phyloP scores from a whole-genome alignment of 2,888 invertebrate species.

The Phragmatobia fuliginosa region DNA sequence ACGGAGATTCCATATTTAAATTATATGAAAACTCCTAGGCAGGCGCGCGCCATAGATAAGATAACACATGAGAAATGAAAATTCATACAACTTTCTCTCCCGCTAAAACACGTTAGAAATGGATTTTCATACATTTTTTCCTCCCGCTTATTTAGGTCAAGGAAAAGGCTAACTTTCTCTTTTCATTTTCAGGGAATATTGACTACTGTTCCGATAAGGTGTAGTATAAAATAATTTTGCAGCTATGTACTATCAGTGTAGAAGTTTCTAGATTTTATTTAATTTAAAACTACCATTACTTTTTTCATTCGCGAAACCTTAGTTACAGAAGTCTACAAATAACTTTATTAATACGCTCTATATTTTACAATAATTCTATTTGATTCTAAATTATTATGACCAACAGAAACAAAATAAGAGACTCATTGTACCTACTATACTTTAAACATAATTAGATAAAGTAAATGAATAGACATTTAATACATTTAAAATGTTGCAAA shows the following conservation, averaged over 20 bases:
- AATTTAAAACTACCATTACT: not conserved
- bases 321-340: not conserved
- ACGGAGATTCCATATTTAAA: no score
- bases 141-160: no score
- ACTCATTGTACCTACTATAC: not conserved
- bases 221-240: not conserved
- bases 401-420: not conserved
- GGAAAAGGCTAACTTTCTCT: no score
- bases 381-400: not conserved
- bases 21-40: no score
- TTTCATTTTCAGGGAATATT: no score
- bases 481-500: slow-evolving; percentile 34
- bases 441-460: slow-evolving; percentile 6
- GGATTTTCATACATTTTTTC: no score
- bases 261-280: not conserved
- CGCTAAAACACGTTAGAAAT: no score
- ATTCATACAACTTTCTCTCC: no score
- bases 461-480: slow-evolving; percentile 21
- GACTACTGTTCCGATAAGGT: no score
- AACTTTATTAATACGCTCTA: not conserved
- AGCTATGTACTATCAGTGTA: not conserved
- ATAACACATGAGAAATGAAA: no score
- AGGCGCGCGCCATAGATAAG: no score
- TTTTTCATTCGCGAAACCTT: not conserved
- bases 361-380: not conserved